Percentiles rank a stretch among this genome's conserved stretches.
Evolutionary conservation across 2,113 vertebrate species (phyloP).

Genomic region (Harpagus bidentatus): DNA sequence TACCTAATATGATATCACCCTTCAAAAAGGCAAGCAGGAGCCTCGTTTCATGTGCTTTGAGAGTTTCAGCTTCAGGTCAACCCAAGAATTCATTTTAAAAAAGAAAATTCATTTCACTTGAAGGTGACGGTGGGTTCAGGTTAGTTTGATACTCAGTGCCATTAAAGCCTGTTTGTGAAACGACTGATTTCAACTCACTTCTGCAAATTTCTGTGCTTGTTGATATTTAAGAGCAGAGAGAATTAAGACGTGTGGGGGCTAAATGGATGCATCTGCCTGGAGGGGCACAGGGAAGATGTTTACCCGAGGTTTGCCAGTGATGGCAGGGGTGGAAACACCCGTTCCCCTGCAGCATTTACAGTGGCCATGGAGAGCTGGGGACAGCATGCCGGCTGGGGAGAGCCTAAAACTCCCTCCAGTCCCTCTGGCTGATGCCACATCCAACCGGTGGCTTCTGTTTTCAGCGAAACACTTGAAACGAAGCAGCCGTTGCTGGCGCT

Average conservation of each 20-base stretch:
- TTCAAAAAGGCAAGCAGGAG: background rate
- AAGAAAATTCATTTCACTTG: background rate
- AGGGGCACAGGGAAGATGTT: background rate
- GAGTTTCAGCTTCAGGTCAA: background rate
- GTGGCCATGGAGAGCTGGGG: background rate
- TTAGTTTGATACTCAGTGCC: background rate
- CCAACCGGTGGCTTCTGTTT: background rate
- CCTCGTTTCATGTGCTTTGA: background rate
- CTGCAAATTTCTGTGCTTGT: background rate
- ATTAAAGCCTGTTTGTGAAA: background rate
- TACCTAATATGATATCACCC: background rate
- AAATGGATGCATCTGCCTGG: background rate
- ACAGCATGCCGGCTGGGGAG: background rate
- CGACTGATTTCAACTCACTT: background rate
- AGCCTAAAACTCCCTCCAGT: background rate
- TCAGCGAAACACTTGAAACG: accelerated
- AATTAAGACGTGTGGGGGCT: accelerated
- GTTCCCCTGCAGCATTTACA: background rate
- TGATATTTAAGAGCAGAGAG: background rate
- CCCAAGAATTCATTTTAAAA: background rate
- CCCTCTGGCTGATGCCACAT: background rate
- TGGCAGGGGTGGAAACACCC: background rate
- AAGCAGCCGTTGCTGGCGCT: accelerated
- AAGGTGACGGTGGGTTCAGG: background rate
- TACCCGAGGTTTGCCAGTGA: background rate